A percentile compares a stretch with the other conserved stretches of the same genome.
These are phyloP conservation scores for Leptinotarsa texana DNA, from an alignment of 1,140 invertebrate species.

Conservation along the genomic window DNA sequence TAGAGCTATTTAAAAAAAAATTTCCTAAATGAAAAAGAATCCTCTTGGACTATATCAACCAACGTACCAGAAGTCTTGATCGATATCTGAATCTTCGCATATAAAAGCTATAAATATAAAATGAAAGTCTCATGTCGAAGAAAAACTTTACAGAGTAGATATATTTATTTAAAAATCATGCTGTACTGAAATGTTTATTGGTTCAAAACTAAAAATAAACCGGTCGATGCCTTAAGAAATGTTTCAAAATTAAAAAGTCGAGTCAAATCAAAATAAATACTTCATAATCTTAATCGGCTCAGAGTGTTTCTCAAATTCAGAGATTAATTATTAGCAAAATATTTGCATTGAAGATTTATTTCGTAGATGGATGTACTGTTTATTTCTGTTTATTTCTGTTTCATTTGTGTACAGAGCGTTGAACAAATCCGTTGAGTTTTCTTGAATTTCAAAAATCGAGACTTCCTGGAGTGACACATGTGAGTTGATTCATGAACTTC, in stretches of 20 bases:
- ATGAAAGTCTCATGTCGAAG: conserved; percentile 37
- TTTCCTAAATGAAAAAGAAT: too few relatives aligned
- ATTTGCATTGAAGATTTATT: conserved; percentile 25
- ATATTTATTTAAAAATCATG: conserved; percentile 51
- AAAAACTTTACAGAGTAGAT: conserved; percentile 38
- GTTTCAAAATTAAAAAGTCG: conserved; percentile 47
- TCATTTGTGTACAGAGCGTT: not conserved
- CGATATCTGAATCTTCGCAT: conserved; percentile 7
- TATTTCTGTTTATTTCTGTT: conserved; percentile 3
- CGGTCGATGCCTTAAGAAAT: conserved; percentile 32
- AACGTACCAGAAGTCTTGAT: not conserved
- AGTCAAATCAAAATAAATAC: conserved; percentile 46
- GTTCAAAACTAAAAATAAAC: conserved; percentile 46
- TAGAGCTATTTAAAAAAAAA: too few relatives aligned
- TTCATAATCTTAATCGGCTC: conserved; percentile 46
- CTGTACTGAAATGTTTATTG: conserved; percentile 49
- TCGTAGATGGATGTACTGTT: conserved; percentile 6
- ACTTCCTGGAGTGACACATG: too few relatives aligned
- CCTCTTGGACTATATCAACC: too few relatives aligned
- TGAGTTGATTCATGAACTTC: too few relatives aligned
- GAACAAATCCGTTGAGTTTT: not conserved
- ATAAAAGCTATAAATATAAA: conserved; percentile 37
- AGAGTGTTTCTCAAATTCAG: conserved; percentile 24
- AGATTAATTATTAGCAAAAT: conserved; percentile 31
- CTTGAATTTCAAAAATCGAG: too few relatives aligned